Percentiles rank a stretch among this genome's conserved stretches.
Conservation (phyloP, 2,888 invertebrate species). For the Erebia epiphron region DNA sequence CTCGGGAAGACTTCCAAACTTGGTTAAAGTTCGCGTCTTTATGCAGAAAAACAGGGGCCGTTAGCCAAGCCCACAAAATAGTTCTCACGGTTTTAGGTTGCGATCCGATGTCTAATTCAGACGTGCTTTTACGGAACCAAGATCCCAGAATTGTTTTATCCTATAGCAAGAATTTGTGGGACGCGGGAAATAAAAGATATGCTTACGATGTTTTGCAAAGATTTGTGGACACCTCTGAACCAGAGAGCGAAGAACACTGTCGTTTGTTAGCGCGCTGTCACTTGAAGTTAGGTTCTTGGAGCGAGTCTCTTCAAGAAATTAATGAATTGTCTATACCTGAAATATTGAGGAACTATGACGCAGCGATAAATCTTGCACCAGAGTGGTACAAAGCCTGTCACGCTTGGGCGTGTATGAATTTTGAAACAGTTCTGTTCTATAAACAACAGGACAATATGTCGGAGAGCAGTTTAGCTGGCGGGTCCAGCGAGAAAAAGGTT, state of each 20-base stretch:
- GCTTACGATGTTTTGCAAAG: slow-evolving; percentile 91
- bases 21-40: slow-evolving; percentile 99
- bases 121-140: slow-evolving; percentile 87
- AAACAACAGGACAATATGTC: slow-evolving; percentile 79
- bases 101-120: slow-evolving; percentile 89
- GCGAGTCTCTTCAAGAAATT: slow-evolving; percentile 92
- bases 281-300: slow-evolving; percentile 97
- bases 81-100: slow-evolving; percentile 91
- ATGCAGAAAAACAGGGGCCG: slow-evolving; percentile 95
- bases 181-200: slow-evolving; percentile 88
- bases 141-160: slow-evolving; percentile 96
- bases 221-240: slow-evolving; percentile 85
- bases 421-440: slow-evolving; percentile 91
- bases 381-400: slow-evolving; percentile 99
- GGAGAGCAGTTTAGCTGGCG: slow-evolving; percentile 71
- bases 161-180: slow-evolving; percentile 98
- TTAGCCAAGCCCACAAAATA: slow-evolving; percentile 95
- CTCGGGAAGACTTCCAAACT: slow-evolving; percentile 96
- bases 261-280: slow-evolving; percentile 91
- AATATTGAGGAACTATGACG: slow-evolving; percentile 88
- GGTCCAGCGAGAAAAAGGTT: slow-evolving; percentile 73
- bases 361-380: slow-evolving; percentile 92
- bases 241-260: slow-evolving; percentile 81
- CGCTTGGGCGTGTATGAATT: slow-evolving; percentile 98
- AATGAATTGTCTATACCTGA: slow-evolving; percentile 90